These are phyloP conservation scores for Panorpa germanica DNA, from an alignment of 2,888 invertebrate genomes.

Conservation along the genomic window DNA sequence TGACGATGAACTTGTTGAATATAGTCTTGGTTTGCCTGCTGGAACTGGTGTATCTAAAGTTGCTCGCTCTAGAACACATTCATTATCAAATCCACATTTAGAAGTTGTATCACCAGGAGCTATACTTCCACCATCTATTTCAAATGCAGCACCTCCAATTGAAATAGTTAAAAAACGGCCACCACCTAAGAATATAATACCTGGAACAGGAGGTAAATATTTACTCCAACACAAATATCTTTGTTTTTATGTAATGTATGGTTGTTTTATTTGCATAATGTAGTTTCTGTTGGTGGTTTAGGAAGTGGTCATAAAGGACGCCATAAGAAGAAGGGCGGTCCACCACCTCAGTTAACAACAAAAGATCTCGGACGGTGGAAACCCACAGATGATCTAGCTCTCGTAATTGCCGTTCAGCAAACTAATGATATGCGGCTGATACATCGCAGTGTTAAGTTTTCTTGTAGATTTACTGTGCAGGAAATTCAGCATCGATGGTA, in stretches of 20 bases:
- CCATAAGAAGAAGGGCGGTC: conserved; percentile 40
- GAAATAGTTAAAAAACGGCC: conserved; percentile 5
- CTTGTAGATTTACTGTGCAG: conserved; percentile 81
- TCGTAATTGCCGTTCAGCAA: conserved; percentile 87
- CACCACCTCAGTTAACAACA: conserved; percentile 35
- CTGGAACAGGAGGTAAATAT: too few species aligned
- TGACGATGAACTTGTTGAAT: conserved; percentile 93
- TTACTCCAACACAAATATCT: too few species aligned
- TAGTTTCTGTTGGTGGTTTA: too few species aligned
- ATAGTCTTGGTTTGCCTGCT: conserved; percentile 55
- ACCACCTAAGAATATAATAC: conserved; percentile 5
- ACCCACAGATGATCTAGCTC: conserved; percentile 85
- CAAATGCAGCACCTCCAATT: conserved; percentile 9
- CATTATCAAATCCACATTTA: too few species aligned
- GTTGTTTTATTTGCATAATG: too few species aligned
- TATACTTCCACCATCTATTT: conserved; percentile 11
- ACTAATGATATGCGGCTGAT: conserved; percentile 66
- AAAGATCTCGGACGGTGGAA: conserved; percentile 91
- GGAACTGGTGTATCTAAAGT: conserved; percentile 5
- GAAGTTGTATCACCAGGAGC: conserved; percentile 10
- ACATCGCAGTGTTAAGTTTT: conserved; percentile 85
- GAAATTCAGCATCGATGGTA: conserved; percentile 96
- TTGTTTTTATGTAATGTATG: too few species aligned
- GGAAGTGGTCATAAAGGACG: too few species aligned
- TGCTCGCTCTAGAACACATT: conserved; percentile 26